Conservation (phyloP, 92 coral and sea anemone species). For the Heliopora coerulea region DNA sequence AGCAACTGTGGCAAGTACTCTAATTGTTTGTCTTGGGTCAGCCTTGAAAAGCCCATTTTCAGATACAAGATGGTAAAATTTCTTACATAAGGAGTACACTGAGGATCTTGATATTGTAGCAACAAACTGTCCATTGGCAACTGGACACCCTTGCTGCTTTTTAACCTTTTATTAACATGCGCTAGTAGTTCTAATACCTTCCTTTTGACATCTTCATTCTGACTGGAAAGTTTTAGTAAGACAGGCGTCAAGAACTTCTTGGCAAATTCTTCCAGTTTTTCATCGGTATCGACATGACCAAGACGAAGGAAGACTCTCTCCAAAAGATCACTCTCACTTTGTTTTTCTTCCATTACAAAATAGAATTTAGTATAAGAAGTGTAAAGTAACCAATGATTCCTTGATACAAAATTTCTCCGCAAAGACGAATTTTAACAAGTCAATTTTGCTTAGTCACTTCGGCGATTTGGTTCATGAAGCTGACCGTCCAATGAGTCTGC, state of each 20-base stretch:
- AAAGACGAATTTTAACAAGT: no score
- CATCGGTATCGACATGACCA: conserved; percentile 83
- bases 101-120: conserved; percentile 72
- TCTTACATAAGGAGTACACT: conserved; percentile 35
- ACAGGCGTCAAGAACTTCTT: conserved; percentile 80
- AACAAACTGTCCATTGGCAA: conserved; percentile 79
- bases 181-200: conserved; percentile 91
- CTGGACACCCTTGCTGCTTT: conserved; percentile 81
- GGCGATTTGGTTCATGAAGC: no score
- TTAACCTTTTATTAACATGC: conserved; percentile 83
- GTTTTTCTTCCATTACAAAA: conserved; percentile 7
- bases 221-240: conserved; percentile 80
- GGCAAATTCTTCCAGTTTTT: conserved; percentile 77
- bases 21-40: conserved; percentile 60
- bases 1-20: conserved; percentile 67
- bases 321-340: conserved; percentile 60
- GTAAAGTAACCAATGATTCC: no score
- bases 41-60: conserved; percentile 86
- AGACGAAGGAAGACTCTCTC: conserved; percentile 95
- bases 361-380: no score
- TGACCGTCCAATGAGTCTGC: no score
- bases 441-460: no score
- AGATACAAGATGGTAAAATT: conserved; percentile 87
- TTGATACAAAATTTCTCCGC: no score
- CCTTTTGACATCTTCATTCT: conserved; percentile 70